Evolutionary conservation across 2,113 vertebrate genomes (phyloP), one percentile per base, ranked within the genome.

Genomic region (Cyprinodon variegatus): DNA sequence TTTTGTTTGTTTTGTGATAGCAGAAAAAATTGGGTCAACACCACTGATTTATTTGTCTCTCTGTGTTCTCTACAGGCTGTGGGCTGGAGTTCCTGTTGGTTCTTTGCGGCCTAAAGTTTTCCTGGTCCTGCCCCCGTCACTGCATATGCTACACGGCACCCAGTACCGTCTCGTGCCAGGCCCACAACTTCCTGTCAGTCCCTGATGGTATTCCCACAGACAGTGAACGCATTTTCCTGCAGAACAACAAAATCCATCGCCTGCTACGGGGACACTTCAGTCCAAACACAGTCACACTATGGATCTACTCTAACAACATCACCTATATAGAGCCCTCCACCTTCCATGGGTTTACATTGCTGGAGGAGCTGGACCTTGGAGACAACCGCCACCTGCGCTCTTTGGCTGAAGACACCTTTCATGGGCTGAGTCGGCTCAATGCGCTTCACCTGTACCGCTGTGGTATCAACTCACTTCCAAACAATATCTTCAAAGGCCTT

Each of bases 301-400:
- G 97, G 98, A 96, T 99, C 89, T 99, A 99, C 90, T 97, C 97
- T 91, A 99, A 99, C 91, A 99, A 99, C 91, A 97, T 99, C 87
- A 96, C 96, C 36, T 97, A 96, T 91, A 97, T 99, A 0, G 96
- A 98, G 90, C 97, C 98, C 41, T 94, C 93, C 68, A 96, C 98
- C 61, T 99, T 99, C 38, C 94, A 95, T 0, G 98, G 97, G 83
- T 99, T 99, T 0, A 86, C 93, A 37, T 93, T 96, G 88, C 92
- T 99, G 64, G 98, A 99, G 87, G 98, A 99, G 86, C 93, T 99
- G 86, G 98, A 99, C 88, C 95, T 99, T n/a, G 98, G 98, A 14
- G 97, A 99, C 92, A 99, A 99, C 92, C 95, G 96, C 62, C 95
- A 98, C 90, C 88, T 99, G 90, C 95, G 96, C 83, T 95, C 95